Evolutionary conservation across 2,797 vertebrate genomes (phyloP).

Genomic region (Phrynocephalus guinanensis): DNA sequence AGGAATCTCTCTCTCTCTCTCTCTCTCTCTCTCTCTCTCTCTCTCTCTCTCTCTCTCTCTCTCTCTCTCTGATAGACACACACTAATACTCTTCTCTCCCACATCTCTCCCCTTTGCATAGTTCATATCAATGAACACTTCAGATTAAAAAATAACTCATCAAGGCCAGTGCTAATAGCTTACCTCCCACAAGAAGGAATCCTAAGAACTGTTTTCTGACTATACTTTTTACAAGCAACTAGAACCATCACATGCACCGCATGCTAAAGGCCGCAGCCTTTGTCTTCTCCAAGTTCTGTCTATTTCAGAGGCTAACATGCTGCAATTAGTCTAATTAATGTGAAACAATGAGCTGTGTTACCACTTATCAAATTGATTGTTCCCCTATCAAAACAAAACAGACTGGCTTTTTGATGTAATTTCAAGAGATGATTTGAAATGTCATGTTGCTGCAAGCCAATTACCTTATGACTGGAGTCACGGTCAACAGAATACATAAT

Average conservation of each 20-base stretch:
- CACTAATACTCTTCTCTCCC: too few species aligned
- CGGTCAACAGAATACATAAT: slow-evolving; percentile 90
- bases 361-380: slow-evolving; percentile 95
- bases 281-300: slow-evolving; percentile 85
- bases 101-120: slow-evolving; percentile 46
- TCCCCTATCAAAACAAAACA: slow-evolving; percentile 91
- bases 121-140: slow-evolving; percentile 67
- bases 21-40: neutral
- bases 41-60: neutral
- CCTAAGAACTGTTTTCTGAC: slow-evolving; percentile 76
- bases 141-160: slow-evolving; percentile 69
- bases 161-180: slow-evolving; percentile 71
- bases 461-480: slow-evolving; percentile 90
- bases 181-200: slow-evolving; percentile 73
- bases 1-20: neutral
- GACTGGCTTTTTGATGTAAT: slow-evolving; percentile 90
- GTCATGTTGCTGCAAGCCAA: slow-evolving; percentile 92
- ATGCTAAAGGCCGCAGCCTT: slow-evolving; percentile 83
- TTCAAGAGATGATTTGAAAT: slow-evolving; percentile 93
- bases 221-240: slow-evolving; percentile 74
- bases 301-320: slow-evolving; percentile 88
- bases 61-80: neutral
- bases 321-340: slow-evolving; percentile 94
- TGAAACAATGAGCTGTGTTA: slow-evolving; percentile 92
- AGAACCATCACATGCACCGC: slow-evolving; percentile 74